phyloP scores from a whole-genome alignment of 2,113 vertebrate species.

The Sander lucioperca region DNA sequence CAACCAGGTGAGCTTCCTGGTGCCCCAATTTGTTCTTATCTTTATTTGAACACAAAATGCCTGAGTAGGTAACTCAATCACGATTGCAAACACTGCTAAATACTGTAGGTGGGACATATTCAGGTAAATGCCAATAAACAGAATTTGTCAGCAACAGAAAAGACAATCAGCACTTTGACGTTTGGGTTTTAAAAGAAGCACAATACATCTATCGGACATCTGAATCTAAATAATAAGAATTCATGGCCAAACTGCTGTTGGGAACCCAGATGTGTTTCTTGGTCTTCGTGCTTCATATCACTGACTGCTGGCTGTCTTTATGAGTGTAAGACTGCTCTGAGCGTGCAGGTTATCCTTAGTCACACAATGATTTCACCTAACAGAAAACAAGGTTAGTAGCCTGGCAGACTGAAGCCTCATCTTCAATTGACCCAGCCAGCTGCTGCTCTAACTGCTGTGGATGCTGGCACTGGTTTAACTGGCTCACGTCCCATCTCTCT shows the following conservation, averaged over 20 bases:
- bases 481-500: conserved; percentile 11
- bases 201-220: not conserved
- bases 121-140: not conserved
- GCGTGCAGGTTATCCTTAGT: conserved; percentile 23
- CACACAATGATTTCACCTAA: conserved; percentile 32
- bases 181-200: not conserved
- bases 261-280: not conserved
- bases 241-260: not conserved
- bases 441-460: conserved; percentile 13
- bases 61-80: not conserved
- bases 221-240: not conserved
- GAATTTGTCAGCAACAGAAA: not conserved
- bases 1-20: too few relatives aligned
- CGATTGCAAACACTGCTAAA: not conserved
- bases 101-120: not conserved
- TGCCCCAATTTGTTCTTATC: too few relatives aligned
- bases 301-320: conserved; percentile 11
- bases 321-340: not conserved
- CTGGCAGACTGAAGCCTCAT: conserved; percentile 6
- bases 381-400: conserved; percentile 10
- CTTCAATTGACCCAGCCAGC: conserved; percentile 11
- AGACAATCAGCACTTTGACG: not conserved
- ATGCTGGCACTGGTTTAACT: conserved; percentile 19
- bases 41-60: not conserved
- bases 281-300: conserved; percentile 1